Base-by-base conservation (phyloP, 2,888 invertebrate species). In the Dryadula phaetusa region DNA sequence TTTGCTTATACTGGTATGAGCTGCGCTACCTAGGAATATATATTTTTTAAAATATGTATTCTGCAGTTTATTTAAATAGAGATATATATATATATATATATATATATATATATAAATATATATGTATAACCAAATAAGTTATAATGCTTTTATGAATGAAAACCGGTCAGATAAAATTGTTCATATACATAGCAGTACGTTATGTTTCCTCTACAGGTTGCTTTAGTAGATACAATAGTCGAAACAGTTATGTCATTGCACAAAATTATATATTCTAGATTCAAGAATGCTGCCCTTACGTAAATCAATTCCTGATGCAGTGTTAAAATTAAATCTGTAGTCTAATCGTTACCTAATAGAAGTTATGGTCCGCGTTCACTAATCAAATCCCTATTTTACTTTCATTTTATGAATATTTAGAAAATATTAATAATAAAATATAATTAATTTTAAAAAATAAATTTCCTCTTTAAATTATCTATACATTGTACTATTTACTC, bases 281-380 rank as follows among this genome's bases (percentile, higher is more conserved):
- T 52, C 69, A 70, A 72, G 74, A 74, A 73, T 75, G 72, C 68
- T 71, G 72, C 71, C 72, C 74, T 75, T 75, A 75, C 75, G 74
- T 74, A 75, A 75, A 71, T 68, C 53, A 65, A 60, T 70, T 72
- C 74, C 69, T 67, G 70, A 62, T 67, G 53, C 62, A 65, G 66
- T 71, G 68, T 69, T 72, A 66, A 72, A 70, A 72, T 67, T 72
- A 62, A 72, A 72, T 67, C 49, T 60, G 62, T 66, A 44, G 62
- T 64, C 63, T 63, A 70, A 69, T 70, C 60, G 68, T 72, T 70
- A 70, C 53, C 56, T 62, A 70, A 68, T 37, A 58, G 18, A 14
- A 60, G 44, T 44, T 44, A 60, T 60, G 44, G 60, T 22, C 16
- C 16, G 42, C 16, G 8, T 62, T 42, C 14, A 52, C 42, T 44